Evolutionary conservation across 2,797 vertebrate species (phyloP), one percentile per base, ranked within the genome.

Genomic region (Melanotaenia nigrans): DNA sequence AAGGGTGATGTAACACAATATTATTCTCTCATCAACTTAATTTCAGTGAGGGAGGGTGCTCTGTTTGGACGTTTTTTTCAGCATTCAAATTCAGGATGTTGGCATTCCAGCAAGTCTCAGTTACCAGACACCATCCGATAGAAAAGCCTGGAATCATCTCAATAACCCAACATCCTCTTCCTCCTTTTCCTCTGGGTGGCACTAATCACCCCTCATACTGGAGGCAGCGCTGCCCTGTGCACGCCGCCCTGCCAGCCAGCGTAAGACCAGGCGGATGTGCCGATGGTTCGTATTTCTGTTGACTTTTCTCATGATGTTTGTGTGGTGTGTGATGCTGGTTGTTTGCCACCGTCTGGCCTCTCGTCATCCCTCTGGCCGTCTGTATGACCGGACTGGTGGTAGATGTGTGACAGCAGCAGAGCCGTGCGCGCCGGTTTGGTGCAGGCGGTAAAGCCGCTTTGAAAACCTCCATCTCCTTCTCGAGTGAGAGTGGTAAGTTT

Each of bases 401-500:
- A n/a, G 14, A 61, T 73, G 79, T 30, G 85, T 72, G 77, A 75
- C 3, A 59, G 54, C 61, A 40, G 78, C 78, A 66, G 66, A 74
- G 51, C 55, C 53, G 28, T 63, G 69, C 36, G 65, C 63, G 24
- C 58, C 49, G 78, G 78, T 63, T 74, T 49, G 61, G 60, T 78
- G 83, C 71, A 75, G 70, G 65, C 65, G 51, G 68, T 51, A 65
- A 69, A 71, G 56, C 33, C 73, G 86, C 75, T 73, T 45, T 71
- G 65, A 83, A 76, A 55, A 79, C 73, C 87, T 77, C 71, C 78
- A 70, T 81, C 79, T 73, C 71, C 47, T 54, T 8, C 75, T 63
- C 38, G 54, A 71, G 58, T 58, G 57, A 70, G 75, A 79, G 68
- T 71, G 91, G 92, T 93, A 86, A 93, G 89, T 84, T 87, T 68